Evolutionary conservation across 2,888 invertebrate genomes (phyloP).

Genomic region (Euplagia quadripunctaria): DNA sequence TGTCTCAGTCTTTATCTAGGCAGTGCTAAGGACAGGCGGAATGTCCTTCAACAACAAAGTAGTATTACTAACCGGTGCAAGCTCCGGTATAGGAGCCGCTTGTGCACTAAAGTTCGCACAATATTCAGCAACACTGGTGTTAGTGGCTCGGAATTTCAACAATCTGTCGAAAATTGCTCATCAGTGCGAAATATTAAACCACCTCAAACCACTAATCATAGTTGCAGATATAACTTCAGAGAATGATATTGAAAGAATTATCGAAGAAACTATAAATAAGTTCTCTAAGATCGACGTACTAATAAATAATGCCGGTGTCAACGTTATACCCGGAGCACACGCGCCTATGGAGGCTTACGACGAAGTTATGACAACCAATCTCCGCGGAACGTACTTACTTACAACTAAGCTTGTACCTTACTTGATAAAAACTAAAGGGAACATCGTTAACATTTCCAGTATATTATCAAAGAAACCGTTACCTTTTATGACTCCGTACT

Average conservation of each 20-base stretch:
- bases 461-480: constrained; percentile 65
- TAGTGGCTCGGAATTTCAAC: constrained; percentile 71
- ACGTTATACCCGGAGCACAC: constrained; percentile 54
- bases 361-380: constrained; percentile 69
- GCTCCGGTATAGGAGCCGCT: constrained; percentile 77
- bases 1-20: constrained; percentile 49
- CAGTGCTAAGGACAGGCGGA: constrained; percentile 24
- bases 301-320: constrained; percentile 75
- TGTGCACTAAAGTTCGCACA: constrained; percentile 72
- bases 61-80: constrained; percentile 76
- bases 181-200: constrained; percentile 63
- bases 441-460: constrained; percentile 75
- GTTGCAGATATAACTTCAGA: constrained; percentile 71
- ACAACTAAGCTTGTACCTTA: constrained; percentile 66
- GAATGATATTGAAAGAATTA: constrained; percentile 65
- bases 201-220: constrained; percentile 64
- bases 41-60: constrained; percentile 78
- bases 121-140: constrained; percentile 63
- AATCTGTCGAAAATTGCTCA: constrained; percentile 66
- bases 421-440: constrained; percentile 69
- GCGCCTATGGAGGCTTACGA: constrained; percentile 66
- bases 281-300: constrained; percentile 70
- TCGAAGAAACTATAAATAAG: constrained; percentile 63
- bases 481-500: constrained; percentile 68
- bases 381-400: constrained; percentile 70